Evolutionary conservation across 2,888 invertebrate species (phyloP).

Genomic region (Pseudococcus viburni): DNA sequence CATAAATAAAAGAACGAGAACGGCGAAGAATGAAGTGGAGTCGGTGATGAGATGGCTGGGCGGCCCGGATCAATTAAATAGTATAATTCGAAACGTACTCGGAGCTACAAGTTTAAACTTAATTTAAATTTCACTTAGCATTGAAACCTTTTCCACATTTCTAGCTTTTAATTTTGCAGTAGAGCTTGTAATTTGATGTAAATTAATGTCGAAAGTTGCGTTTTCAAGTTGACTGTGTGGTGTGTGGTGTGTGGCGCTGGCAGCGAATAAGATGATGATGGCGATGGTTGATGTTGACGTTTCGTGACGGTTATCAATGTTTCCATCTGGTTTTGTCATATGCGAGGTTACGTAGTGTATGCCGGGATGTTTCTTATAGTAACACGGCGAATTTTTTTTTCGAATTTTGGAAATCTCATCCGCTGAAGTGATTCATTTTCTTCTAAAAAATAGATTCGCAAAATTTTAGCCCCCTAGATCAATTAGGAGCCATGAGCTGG

Average conservation of each 20-base stretch:
- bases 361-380: too few species aligned
- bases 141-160: constrained; percentile 9
- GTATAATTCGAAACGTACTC: constrained; percentile 53
- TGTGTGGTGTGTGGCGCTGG: too few species aligned
- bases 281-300: background rate
- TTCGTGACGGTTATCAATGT: background rate
- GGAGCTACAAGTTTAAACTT: constrained; percentile 43
- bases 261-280: background rate
- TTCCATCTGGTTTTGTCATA: background rate
- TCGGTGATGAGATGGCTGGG: background rate
- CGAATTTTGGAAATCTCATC: too few species aligned
- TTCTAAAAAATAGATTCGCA: too few species aligned
- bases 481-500: too few species aligned
- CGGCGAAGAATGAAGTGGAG: background rate
- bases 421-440: too few species aligned
- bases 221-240: background rate
- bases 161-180: constrained; percentile 24
- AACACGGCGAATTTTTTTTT: too few species aligned
- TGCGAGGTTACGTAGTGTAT: background rate
- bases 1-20: background rate
- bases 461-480: too few species aligned
- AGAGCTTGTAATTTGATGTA: constrained; percentile 45
- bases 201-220: constrained; percentile 46
- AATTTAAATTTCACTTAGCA: constrained; percentile 52
- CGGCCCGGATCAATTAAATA: constrained; percentile 44